A percentile compares a stretch with the other conserved stretches of the same genome.
Conservation (phyloP, 1,140 invertebrate genomes). For the Lucilia cuprina region DNA sequence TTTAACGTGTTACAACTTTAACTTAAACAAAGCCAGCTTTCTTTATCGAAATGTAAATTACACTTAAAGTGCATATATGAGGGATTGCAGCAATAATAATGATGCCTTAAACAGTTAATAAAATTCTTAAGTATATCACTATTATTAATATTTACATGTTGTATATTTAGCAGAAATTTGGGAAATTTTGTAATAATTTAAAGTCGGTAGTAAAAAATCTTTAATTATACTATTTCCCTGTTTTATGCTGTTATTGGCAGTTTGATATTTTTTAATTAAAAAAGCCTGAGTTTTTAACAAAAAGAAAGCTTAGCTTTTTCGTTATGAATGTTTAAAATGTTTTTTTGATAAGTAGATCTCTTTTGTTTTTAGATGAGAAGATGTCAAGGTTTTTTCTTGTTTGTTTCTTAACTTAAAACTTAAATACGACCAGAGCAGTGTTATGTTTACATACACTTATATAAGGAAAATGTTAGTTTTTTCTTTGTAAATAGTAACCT, state of each 20-base stretch:
- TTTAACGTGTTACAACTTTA: neutral
- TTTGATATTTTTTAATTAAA: neutral
- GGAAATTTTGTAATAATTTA: slow-evolving; percentile 6
- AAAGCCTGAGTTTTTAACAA: neutral
- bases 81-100: neutral
- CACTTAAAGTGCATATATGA: neutral
- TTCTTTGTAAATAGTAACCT: neutral
- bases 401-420: slow-evolving; percentile 27
- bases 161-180: neutral
- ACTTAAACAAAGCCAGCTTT: slow-evolving; percentile 9
- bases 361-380: no score
- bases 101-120: slow-evolving; percentile 21
- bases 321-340: neutral
- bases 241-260: slow-evolving; percentile 16
- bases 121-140: slow-evolving; percentile 20
- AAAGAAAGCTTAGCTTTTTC: slow-evolving; percentile 23
- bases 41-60: neutral
- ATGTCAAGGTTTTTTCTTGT: no score
- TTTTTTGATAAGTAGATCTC: neutral
- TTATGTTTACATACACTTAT: slow-evolving; percentile 9
- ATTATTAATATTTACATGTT: neutral
- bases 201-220: slow-evolving; percentile 19
- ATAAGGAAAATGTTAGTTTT: slow-evolving; percentile 10
- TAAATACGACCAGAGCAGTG: neutral
- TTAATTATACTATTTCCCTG: slow-evolving; percentile 5